These are phyloP conservation scores for Stenichneumon culpator DNA, from an alignment of 2,888 invertebrate genomes.

Conservation along the genomic window DNA sequence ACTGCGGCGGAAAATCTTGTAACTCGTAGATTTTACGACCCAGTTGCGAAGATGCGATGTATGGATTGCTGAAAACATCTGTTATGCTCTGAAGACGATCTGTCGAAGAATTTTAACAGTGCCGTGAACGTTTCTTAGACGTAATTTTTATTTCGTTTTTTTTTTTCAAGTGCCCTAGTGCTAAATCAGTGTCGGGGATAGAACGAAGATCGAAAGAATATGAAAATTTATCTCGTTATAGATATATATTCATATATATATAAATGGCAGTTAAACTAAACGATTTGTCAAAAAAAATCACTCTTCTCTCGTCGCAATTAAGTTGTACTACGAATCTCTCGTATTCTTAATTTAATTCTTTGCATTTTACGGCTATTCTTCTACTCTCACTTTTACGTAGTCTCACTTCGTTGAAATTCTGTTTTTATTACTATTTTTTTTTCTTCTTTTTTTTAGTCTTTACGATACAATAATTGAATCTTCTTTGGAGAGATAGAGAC, in stretches of 20 bases:
- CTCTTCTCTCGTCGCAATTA: conserved; percentile 19
- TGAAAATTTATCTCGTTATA: conserved; percentile 5
- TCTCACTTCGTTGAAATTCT: conserved; percentile 54
- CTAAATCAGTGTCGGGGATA: conserved; percentile 23
- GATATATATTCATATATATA: background rate
- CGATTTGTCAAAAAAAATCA: conserved; percentile 15
- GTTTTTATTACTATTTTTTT: background rate
- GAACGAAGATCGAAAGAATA: conserved; percentile 20
- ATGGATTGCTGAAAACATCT: background rate
- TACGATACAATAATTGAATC: conserved; percentile 54
- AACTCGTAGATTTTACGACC: background rate
- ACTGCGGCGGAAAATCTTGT: background rate
- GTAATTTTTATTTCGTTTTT: background rate
- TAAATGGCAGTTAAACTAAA: conserved; percentile 55
- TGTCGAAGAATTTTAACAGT: background rate
- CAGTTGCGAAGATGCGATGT: background rate
- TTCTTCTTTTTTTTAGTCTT: conserved; percentile 31
- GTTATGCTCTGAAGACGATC: background rate
- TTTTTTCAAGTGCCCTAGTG: conserved; percentile 12
- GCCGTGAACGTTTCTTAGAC: background rate
- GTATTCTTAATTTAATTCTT: conserved; percentile 37
- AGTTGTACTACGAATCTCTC: conserved; percentile 37
- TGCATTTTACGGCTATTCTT: conserved; percentile 52
- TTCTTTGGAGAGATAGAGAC: conserved; percentile 60
- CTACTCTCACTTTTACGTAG: conserved; percentile 67